Conservation (phyloP, 2,113 vertebrate genomes). For the Cinclus cinclus region DNA sequence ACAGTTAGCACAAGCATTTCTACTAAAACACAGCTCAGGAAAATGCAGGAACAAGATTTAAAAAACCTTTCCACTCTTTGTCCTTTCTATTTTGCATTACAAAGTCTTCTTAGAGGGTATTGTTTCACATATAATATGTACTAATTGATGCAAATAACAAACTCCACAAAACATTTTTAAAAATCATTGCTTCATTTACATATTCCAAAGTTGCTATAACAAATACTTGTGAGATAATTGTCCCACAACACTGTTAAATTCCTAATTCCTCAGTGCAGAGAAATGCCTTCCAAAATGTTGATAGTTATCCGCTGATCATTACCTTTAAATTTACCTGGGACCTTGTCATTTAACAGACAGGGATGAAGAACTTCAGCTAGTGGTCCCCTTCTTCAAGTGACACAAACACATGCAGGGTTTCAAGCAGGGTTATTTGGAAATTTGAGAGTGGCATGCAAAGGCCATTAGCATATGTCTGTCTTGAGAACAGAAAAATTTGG, state of each 20-base stretch:
- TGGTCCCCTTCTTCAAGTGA: not conserved
- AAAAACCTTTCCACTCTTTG: not conserved
- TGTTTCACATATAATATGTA: not conserved
- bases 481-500: not conserved
- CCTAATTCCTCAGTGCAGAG: not conserved
- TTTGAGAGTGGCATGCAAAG: not conserved
- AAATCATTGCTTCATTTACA: not conserved
- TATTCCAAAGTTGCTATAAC: not conserved
- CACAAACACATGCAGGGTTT: not conserved
- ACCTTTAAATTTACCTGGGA: not conserved
- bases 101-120: not conserved
- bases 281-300: accelerated
- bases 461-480: not conserved
- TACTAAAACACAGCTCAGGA: not conserved
- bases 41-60: not conserved
- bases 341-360: not conserved
- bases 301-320: not conserved
- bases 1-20: accelerated
- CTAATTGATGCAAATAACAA: not conserved
- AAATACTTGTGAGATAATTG: not conserved
- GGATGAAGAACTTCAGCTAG: not conserved
- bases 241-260: not conserved
- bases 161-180: not conserved
- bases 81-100: not conserved
- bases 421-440: not conserved